Percentiles rank a stretch among this genome's conserved stretches.
Evolutionary conservation across 1,140 invertebrate species (phyloP).

Genomic region (Drosophila nigromelanica): DNA sequence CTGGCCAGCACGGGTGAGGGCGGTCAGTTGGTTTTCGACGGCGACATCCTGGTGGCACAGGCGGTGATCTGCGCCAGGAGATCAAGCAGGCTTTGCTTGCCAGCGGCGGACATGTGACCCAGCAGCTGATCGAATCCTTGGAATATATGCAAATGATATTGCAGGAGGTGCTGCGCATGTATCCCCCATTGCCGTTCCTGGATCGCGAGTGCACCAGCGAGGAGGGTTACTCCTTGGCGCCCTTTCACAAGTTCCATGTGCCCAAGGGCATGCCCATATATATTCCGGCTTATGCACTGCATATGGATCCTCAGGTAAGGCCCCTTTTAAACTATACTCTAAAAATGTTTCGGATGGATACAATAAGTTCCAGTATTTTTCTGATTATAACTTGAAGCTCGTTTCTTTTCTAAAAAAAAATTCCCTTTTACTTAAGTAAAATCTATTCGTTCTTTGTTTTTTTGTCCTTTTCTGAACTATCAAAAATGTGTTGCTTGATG

Average conservation of each 20-base stretch:
- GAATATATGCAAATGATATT: slow-evolving; percentile 84
- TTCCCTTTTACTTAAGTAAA: no score
- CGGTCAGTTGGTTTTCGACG: slow-evolving; percentile 66
- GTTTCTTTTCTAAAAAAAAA: no score
- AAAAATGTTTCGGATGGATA: neutral
- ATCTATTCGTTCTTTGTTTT: no score
- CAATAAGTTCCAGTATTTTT: neutral
- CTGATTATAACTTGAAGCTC: no score
- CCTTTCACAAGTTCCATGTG: slow-evolving; percentile 59
- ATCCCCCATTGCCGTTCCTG: slow-evolving; percentile 86
- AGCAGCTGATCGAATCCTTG: slow-evolving; percentile 83
- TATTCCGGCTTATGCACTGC: slow-evolving; percentile 74
- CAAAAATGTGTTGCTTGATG: no score
- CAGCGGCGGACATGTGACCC: slow-evolving; percentile 78
- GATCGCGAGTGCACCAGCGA: slow-evolving; percentile 84
- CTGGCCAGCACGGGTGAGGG: slow-evolving; percentile 22
- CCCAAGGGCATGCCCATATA: slow-evolving; percentile 74
- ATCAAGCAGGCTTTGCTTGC: slow-evolving; percentile 80
- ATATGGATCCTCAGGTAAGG: slow-evolving; percentile 74
- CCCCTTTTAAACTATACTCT: no score
- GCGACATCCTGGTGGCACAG: slow-evolving; percentile 85
- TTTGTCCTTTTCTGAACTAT: no score
- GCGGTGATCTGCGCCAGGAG: slow-evolving; percentile 84
- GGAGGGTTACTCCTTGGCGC: slow-evolving; percentile 53
- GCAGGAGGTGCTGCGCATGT: slow-evolving; percentile 86